Conservation (phyloP, 2,797 vertebrate genomes). For the Alauda arvensis region DNA sequence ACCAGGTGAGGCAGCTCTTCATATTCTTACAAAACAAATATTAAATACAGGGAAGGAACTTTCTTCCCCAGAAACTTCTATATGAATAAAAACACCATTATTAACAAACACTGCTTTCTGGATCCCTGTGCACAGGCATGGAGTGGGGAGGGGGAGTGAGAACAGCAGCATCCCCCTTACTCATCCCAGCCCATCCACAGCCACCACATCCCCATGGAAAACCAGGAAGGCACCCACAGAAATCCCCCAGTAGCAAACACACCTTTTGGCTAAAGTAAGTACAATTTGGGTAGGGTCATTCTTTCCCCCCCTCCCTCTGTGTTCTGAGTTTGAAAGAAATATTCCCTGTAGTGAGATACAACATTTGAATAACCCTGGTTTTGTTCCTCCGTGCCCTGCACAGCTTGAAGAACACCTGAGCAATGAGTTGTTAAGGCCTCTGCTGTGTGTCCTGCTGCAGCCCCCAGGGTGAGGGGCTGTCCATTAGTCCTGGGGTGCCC, state of each 20-base stretch:
- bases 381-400: not conserved
- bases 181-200: accelerated
- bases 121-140: not conserved
- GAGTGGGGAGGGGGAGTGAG: not conserved
- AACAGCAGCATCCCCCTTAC: not conserved
- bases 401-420: not conserved
- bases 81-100: not conserved
- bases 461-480: accelerated
- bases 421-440: not conserved
- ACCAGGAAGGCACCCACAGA: not conserved
- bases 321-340: conserved; percentile 16
- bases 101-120: not conserved
- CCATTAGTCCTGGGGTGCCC: not conserved
- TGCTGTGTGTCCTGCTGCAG: not conserved
- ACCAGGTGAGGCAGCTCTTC: not conserved
- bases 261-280: not conserved
- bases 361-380: not conserved
- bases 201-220: not conserved
- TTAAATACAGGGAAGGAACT: conserved; percentile 26
- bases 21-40: conserved; percentile 28
- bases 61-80: not conserved
- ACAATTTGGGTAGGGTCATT: not conserved
- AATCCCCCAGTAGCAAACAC: not conserved
- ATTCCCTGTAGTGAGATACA: conserved; percentile 11
- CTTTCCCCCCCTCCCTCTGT: accelerated